Percentiles rank a stretch among this genome's conserved stretches.
phyloP scores from a whole-genome alignment of 1,140 invertebrate species.

The Heterodera schachtii region DNA sequence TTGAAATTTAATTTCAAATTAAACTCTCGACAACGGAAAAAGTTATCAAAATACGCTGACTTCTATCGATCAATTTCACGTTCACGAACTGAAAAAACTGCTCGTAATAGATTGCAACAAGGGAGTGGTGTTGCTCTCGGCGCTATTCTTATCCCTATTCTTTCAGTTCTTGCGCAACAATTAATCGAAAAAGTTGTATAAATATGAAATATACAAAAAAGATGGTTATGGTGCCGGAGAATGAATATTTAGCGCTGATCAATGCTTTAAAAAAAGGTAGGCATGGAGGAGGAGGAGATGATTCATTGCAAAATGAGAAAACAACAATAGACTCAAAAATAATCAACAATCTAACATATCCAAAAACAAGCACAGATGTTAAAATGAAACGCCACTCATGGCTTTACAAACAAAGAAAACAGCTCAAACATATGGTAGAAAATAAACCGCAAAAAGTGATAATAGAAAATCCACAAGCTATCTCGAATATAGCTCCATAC shows the following conservation, averaged over 20 bases:
- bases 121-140: no score
- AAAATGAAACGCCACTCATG: neutral
- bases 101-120: no score
- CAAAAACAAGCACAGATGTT: neutral
- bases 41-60: no score
- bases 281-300: conserved; percentile 31
- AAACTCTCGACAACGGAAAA: no score
- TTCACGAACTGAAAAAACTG: no score
- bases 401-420: conserved; percentile 15
- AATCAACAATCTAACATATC: neutral
- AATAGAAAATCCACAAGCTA: neutral
- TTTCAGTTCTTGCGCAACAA: conserved; percentile 14
- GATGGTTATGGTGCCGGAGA: no score
- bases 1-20: no score
- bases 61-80: no score
- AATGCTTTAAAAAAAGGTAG: conserved; percentile 18
- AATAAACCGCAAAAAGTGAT: conserved; percentile 25
- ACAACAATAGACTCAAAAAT: neutral
- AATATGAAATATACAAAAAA: no score
- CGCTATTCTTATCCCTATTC: no score
- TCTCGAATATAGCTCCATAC: neutral
- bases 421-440: conserved; percentile 25
- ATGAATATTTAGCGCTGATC: neutral
- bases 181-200: conserved; percentile 3
- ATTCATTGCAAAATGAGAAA: conserved; percentile 9